A percentile compares a stretch with the other conserved stretches of the same genome.
Conservation (phyloP, 2,888 invertebrate species). For the Sarcophaga rosellei region DNA sequence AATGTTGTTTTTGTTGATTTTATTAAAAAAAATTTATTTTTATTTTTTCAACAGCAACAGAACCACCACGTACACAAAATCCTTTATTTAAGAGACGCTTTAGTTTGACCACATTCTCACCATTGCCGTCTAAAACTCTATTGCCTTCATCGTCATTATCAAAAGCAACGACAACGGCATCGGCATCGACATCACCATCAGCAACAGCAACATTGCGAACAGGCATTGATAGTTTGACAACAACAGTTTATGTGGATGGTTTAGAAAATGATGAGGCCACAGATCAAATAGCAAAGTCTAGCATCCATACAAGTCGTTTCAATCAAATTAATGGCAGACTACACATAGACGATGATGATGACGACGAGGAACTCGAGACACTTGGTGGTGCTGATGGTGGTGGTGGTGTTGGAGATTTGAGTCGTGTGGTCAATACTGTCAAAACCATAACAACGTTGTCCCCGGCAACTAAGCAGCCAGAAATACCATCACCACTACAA, state of each 20-base stretch:
- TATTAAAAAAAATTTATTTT: not conserved
- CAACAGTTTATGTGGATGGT: slow-evolving; percentile 71
- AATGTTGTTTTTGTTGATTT: slow-evolving; percentile 1
- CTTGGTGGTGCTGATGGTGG: not conserved
- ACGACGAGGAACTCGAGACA: slow-evolving; percentile 58
- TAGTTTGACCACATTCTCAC: slow-evolving; percentile 74
- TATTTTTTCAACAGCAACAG: slow-evolving; percentile 73
- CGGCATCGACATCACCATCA: slow-evolving; percentile 37
- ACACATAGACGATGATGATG: slow-evolving; percentile 63
- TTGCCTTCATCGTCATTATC: slow-evolving; percentile 28
- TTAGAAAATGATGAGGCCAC: slow-evolving; percentile 72
- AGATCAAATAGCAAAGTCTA: slow-evolving; percentile 80
- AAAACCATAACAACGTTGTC: slow-evolving; percentile 72
- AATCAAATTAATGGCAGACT: slow-evolving; percentile 76
- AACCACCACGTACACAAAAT: slow-evolving; percentile 79
- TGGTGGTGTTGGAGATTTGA: slow-evolving; percentile 28
- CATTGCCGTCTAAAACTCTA: slow-evolving; percentile 44
- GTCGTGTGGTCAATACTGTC: slow-evolving; percentile 70
- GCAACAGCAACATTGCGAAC: slow-evolving; percentile 46
- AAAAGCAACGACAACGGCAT: slow-evolving; percentile 6
- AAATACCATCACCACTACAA: slow-evolving; percentile 52
- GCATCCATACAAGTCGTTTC: slow-evolving; percentile 78
- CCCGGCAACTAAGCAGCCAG: slow-evolving; percentile 56
- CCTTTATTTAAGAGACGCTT: slow-evolving; percentile 81
- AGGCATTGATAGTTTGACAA: slow-evolving; percentile 68